Percentiles rank a stretch among this genome's conserved stretches.
These are phyloP conservation scores for Hippopotamus amphibius DNA, from an alignment of 2,113 vertebrate genomes.

Conservation along the genomic window DNA sequence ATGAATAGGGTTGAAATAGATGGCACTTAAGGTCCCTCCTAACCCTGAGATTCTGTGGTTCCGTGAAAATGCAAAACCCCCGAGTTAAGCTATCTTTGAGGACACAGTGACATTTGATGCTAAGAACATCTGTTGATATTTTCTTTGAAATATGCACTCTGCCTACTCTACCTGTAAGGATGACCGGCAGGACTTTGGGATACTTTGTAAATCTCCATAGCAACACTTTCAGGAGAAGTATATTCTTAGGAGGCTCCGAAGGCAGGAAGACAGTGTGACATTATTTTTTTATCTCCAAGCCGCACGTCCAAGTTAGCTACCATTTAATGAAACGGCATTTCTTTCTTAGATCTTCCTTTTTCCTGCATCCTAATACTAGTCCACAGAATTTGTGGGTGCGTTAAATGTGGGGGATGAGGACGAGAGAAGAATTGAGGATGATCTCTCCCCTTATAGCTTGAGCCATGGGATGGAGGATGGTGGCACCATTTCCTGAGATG, in stretches of 20 bases:
- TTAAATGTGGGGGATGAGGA: background rate
- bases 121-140: conserved; percentile 76
- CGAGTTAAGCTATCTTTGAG: conserved; percentile 67
- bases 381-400: background rate
- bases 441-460: background rate
- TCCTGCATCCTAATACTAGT: background rate
- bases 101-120: conserved; percentile 69
- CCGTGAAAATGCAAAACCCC: conserved; percentile 31
- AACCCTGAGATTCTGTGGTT: conserved; percentile 29
- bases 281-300: background rate
- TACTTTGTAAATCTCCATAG: conserved; percentile 75
- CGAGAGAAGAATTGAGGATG: background rate
- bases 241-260: background rate
- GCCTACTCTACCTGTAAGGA: conserved; percentile 56
- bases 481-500: background rate
- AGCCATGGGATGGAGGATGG: too few relatives aligned
- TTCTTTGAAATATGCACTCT: conserved; percentile 71
- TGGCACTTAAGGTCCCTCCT: conserved; percentile 56
- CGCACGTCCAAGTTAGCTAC: background rate
- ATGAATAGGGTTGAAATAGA: conserved; percentile 17
- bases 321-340: background rate
- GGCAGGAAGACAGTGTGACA: background rate
- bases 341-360: background rate
- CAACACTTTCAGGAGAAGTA: conserved; percentile 46
- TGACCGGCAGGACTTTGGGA: conserved; percentile 39